Evolutionary conservation across 2,113 vertebrate genomes (phyloP).

Genomic region (Tonatia bakeri): DNA sequence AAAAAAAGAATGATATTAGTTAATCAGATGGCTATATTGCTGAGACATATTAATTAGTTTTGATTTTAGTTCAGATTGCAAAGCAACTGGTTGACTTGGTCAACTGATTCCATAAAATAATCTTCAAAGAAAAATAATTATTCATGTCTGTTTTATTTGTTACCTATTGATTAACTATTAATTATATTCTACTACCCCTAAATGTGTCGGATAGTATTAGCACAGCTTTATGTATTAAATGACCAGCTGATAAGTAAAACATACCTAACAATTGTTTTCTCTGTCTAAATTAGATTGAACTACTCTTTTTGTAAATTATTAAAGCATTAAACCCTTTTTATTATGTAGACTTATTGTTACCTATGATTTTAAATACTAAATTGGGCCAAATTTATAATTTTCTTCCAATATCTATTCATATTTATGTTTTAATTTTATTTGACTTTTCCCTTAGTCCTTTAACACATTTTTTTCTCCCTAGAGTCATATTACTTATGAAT

Average conservation of each 20-base stretch:
- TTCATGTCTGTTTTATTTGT: background rate
- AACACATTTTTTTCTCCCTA: background rate
- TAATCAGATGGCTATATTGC: background rate
- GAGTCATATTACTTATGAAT: background rate
- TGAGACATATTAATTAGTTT: background rate
- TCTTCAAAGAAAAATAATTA: background rate
- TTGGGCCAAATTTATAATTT: background rate
- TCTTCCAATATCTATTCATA: background rate
- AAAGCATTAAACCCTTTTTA: background rate
- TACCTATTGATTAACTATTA: background rate
- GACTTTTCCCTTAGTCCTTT: background rate
- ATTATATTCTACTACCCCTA: background rate
- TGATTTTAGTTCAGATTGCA: background rate
- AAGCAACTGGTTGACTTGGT: background rate
- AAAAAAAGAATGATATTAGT: background rate
- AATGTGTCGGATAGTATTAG: background rate
- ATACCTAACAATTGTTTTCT: background rate
- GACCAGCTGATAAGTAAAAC: background rate
- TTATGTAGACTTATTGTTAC: background rate
- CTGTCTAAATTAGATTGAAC: background rate
- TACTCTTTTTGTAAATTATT: background rate
- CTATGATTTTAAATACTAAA: slow-evolving; percentile 16
- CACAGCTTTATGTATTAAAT: background rate
- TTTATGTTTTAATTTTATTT: slow-evolving; percentile 1
- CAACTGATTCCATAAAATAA: background rate